Evolutionary conservation across 2,888 invertebrate species (phyloP), one percentile per base, ranked within the genome.

Genomic region (Perithous albicinctus): DNA sequence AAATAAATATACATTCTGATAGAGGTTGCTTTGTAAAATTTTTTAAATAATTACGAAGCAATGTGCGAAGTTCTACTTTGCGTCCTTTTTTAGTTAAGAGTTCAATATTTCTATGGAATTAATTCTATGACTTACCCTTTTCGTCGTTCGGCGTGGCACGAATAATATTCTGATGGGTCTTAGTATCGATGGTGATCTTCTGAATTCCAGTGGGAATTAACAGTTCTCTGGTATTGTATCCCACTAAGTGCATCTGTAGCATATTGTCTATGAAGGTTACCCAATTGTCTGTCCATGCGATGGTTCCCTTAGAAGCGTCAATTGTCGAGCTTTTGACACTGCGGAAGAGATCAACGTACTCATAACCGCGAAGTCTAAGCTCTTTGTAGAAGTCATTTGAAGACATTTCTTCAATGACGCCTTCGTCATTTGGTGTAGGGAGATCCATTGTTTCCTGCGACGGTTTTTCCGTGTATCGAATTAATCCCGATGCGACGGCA

Each of bases 211-310:
- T 95, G 0, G 96, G 96, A 6, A 96, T 93, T 78, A 93, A 93
- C 0, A 96, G 90, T 32, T 93, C 90, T 70, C 94, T 91, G 6
- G 93, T 90, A 23, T 93, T 92, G 20, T 90, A 85, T 1, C 91
- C 90, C 0, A 95, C 80, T 38, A 95, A 93, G 48, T 94, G 93
- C 86, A 95, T 93, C 88, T 96, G 96, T 38, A 96, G 91, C 94
- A 96, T 94, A 10, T 94, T 95, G 87, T 96, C 96, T 91, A 96
- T 93, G 89, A 95, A 96, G 0, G 95, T 94, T 2, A 95, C 94
- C 95, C 96, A 96, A 87, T 95, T 95, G 78, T 94, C 94, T 12
- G 91, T 91, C 96, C 96, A 96, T 7, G 85, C 78, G 8, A 94
- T 86, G 18, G 85, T 90, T 2, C 93, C 94, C 3, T 86, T 88